phyloP scores from a whole-genome alignment of 2,888 invertebrate genomes.

The Papilio gigon region DNA sequence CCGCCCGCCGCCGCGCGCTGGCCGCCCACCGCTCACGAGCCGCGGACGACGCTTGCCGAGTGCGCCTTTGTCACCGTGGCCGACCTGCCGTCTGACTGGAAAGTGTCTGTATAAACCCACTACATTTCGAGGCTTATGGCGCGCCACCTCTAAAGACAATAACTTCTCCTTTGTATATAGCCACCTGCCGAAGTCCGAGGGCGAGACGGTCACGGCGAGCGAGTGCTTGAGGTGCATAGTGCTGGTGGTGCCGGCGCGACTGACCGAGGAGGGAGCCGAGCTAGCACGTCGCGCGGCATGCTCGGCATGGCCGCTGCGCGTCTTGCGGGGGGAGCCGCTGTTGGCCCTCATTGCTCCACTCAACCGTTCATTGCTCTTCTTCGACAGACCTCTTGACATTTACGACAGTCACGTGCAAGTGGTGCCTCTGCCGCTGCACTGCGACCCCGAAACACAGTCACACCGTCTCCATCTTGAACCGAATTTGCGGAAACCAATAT shows the following conservation, averaged over 20 bases:
- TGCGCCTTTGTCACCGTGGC: slow-evolving; percentile 30
- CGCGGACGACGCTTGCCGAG: neutral
- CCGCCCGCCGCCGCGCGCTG: slow-evolving; percentile 27
- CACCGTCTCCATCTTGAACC: slow-evolving; percentile 32
- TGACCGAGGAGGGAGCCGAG: slow-evolving; percentile 23
- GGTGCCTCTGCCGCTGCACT: slow-evolving; percentile 39
- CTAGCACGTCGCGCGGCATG: slow-evolving; percentile 15
- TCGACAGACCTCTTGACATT: slow-evolving; percentile 53
- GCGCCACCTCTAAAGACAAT: neutral
- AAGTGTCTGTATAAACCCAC: neutral
- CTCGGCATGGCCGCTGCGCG: slow-evolving; percentile 25
- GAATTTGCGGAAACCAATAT: neutral
- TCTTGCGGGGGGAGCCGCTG: slow-evolving; percentile 32
- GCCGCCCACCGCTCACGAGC: slow-evolving; percentile 24
- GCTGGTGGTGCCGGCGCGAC: slow-evolving; percentile 6
- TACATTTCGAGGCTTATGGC: neutral
- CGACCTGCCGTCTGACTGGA: neutral
- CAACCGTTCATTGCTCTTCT: slow-evolving; percentile 48
- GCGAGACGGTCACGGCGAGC: slow-evolving; percentile 35
- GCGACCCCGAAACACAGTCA: neutral
- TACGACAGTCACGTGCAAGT: slow-evolving; percentile 32
- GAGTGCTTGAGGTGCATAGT: slow-evolving; percentile 31
- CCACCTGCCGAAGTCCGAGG: neutral
- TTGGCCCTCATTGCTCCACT: neutral
- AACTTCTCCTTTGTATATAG: neutral